Evolutionary conservation across 2,888 invertebrate genomes (phyloP).

Genomic region (Therioaphis trifolii): DNA sequence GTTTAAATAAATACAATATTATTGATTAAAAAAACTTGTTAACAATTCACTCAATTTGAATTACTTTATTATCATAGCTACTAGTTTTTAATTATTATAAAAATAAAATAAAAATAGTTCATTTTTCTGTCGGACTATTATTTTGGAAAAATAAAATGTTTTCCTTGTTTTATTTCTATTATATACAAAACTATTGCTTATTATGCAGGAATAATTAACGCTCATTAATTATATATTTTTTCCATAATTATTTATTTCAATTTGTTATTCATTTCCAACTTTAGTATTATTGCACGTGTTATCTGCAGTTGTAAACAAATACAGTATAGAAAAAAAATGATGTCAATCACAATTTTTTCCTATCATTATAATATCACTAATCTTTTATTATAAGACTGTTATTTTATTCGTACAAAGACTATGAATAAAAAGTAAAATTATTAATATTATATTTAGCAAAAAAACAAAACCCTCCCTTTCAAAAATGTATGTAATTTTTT

Average conservation of each 20-base stretch:
- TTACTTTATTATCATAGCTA: slow-evolving; percentile 58
- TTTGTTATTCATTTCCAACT: slow-evolving; percentile 53
- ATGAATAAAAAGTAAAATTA: slow-evolving; percentile 59
- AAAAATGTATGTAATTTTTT: slow-evolving; percentile 57
- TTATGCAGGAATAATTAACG: slow-evolving; percentile 54
- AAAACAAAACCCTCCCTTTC: slow-evolving; percentile 46
- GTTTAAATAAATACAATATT: slow-evolving; percentile 45
- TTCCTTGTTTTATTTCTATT: slow-evolving; percentile 46
- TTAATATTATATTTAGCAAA: slow-evolving; percentile 60
- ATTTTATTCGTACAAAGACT: slow-evolving; percentile 62
- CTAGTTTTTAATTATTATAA: slow-evolving; percentile 56
- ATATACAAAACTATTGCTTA: slow-evolving; percentile 58
- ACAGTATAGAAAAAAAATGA: slow-evolving; percentile 58
- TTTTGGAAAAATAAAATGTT: slow-evolving; percentile 26
- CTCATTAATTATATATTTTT: slow-evolving; percentile 60
- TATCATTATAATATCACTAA: slow-evolving; percentile 61
- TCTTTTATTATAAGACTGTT: slow-evolving; percentile 63
- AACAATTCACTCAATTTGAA: slow-evolving; percentile 57
- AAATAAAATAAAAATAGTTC: slow-evolving; percentile 29
- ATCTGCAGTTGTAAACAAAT: slow-evolving; percentile 56
- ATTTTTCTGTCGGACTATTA: slow-evolving; percentile 38
- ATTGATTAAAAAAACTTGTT: slow-evolving; percentile 52
- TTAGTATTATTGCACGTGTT: slow-evolving; percentile 54
- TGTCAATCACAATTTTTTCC: slow-evolving; percentile 60
- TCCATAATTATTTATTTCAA: slow-evolving; percentile 46